Base-by-base conservation (phyloP, 2,888 invertebrate genomes). In the Meteorus cinctellus region DNA sequence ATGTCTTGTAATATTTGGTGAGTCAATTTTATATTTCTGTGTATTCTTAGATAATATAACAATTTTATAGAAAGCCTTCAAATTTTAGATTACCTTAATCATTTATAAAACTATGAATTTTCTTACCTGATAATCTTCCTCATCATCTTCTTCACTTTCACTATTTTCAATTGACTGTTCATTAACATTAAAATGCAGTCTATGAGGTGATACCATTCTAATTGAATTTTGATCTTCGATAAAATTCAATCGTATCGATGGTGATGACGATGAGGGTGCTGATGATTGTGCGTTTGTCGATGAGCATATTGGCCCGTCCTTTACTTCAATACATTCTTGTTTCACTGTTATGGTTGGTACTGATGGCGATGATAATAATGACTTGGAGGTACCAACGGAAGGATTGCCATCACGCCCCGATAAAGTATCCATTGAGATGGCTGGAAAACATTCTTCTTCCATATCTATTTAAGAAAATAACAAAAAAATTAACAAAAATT, bases 401-500 rank as follows among this genome's bases (percentile, higher is more conserved):
- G 84, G 82, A 1, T 82, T 79, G 19, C 83, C 84, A 29, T 82
- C 82, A 27, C 85, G 84, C 55, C 90, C 91, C 75, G 92, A 91
- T 29, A 92, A 92, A 72, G 91, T 90, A 84, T 92, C 92, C 88
- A 96, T 93, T 79, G 96, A 94, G 87, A 96, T 95, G 76, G 94
- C 93, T 76, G 95, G 95, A 90, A 95, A 96, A 89, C 96, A 96
- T 88, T 97, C 96, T 85, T 96, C 96, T 89, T 97, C 97, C 94
- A 96, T 95, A 86, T 97, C 97, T 96, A 81, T 41, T 12, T 8
- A 4, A 48, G 48, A 12, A 41, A 60, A 62, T 10, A 41, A 45
- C 24, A 76, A 45, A 36, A 59, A 29, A 59, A 34, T 36, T 66
- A 8, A 71, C 4, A 60, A 41, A 60, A 24, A 27, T 8, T 1